Percentiles rank a stretch among this genome's conserved stretches.
phyloP scores from a whole-genome alignment of 1,140 invertebrate species.

The Aphidius ervi region DNA sequence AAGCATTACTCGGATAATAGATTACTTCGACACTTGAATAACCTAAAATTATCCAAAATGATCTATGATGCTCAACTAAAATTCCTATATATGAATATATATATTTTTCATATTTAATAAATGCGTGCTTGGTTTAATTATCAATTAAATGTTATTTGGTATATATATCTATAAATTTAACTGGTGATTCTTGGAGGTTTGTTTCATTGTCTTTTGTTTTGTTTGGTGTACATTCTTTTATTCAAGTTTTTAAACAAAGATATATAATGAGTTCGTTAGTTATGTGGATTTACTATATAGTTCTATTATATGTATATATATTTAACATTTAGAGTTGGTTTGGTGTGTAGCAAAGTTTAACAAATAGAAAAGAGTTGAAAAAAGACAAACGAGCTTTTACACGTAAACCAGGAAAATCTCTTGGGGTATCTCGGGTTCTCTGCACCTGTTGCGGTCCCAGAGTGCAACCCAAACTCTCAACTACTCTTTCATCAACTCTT shows the following conservation, averaged over 20 bases:
- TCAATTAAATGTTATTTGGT: too few relatives aligned
- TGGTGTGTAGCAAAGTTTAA: not conserved
- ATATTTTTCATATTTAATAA: too few relatives aligned
- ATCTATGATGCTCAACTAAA: too few relatives aligned
- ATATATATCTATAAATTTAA: too few relatives aligned
- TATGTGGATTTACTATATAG: constrained; percentile 2
- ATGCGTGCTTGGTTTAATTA: too few relatives aligned
- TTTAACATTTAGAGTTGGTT: not conserved
- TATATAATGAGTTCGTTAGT: constrained; percentile 17
- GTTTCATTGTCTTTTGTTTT: too few relatives aligned
- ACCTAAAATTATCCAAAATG: too few relatives aligned
- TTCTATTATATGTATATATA: not conserved
- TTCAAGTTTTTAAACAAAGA: not conserved
- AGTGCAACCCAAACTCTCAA: constrained; percentile 1
- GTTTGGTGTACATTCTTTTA: too few relatives aligned
- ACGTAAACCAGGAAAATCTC: constrained; percentile 11
- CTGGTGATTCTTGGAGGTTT: too few relatives aligned
- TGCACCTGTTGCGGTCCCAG: constrained; percentile 19
- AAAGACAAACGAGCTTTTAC: constrained; percentile 1
- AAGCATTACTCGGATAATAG: too few relatives aligned
- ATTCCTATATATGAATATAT: too few relatives aligned
- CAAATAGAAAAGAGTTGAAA: not conserved
- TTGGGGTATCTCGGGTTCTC: constrained; percentile 9
- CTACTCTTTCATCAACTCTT: constrained; percentile 1
- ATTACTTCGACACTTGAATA: too few relatives aligned